A percentile compares a stretch with the other conserved stretches of the same genome.
These are phyloP conservation scores for Ophion slaviceki DNA, from an alignment of 2,888 invertebrate species.

Conservation along the genomic window DNA sequence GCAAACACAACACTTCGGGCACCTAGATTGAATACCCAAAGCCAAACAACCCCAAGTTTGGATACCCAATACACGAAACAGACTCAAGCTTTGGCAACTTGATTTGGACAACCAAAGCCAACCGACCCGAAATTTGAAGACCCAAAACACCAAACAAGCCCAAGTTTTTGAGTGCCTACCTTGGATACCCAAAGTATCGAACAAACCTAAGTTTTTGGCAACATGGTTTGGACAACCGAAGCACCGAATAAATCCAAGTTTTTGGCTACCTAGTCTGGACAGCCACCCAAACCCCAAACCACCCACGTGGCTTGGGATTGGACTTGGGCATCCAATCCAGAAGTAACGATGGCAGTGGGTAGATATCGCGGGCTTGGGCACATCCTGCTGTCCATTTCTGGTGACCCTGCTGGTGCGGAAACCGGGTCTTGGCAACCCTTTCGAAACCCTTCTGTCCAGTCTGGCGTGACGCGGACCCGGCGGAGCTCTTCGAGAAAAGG, in stretches of 20 bases:
- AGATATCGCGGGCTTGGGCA: constrained; percentile 18
- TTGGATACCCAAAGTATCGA: too few species aligned
- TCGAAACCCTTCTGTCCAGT: constrained; percentile 12
- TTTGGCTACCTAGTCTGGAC: neutral
- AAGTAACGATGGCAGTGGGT: constrained; percentile 67
- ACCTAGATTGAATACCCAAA: neutral
- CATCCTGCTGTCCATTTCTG: constrained; percentile 29
- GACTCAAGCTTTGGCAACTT: too few species aligned
- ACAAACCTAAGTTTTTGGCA: too few species aligned
- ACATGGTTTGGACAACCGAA: too few species aligned
- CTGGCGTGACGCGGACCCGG: constrained; percentile 55
- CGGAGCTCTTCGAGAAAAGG: constrained; percentile 34
- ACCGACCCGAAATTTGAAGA: too few species aligned
- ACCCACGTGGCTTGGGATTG: too few species aligned
- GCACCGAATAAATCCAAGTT: neutral
- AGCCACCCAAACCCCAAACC: neutral
- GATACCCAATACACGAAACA: too few species aligned
- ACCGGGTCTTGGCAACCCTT: constrained; percentile 5
- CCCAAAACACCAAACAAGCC: too few species aligned
- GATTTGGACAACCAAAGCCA: too few species aligned
- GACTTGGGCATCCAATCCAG: constrained; percentile 31
- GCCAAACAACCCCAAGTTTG: neutral
- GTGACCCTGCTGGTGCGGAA: constrained; percentile 52
- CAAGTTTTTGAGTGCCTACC: too few species aligned
- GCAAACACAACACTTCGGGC: constrained; percentile 32